A percentile compares a stretch with the other conserved stretches of the same genome.
Evolutionary conservation across 1,140 invertebrate genomes (phyloP).

Genomic region (Harlomillsia oculata): DNA sequence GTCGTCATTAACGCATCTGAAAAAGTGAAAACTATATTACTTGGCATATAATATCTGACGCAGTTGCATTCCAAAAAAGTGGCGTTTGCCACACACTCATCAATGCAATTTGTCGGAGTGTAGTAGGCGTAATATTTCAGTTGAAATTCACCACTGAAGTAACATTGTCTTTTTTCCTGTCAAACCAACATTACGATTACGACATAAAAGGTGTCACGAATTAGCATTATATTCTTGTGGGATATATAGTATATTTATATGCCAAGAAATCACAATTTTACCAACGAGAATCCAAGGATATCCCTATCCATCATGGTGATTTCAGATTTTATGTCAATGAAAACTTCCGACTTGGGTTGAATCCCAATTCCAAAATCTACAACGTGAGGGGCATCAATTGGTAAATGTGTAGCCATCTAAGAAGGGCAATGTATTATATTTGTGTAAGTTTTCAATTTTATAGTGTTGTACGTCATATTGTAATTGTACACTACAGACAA

Average conservation of each 20-base stretch:
- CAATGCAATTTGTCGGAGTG: conserved; percentile 29
- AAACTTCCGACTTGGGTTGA: conserved; percentile 26
- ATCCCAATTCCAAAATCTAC: conserved; percentile 29
- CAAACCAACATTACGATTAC: background rate
- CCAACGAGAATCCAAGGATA: conserved; percentile 25
- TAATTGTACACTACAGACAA: too few relatives aligned
- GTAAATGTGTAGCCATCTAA: conserved; percentile 23
- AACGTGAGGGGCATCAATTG: conserved; percentile 28
- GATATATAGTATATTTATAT: too few relatives aligned
- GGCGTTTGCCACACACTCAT: conserved; percentile 28
- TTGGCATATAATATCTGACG: conserved; percentile 33
- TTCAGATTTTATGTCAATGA: conserved; percentile 23
- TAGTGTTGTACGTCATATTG: too few relatives aligned
- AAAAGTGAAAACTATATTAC: conserved; percentile 12
- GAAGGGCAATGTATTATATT: background rate
- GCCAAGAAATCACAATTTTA: conserved; percentile 7
- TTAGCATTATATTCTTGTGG: too few relatives aligned
- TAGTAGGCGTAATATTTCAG: conserved; percentile 29
- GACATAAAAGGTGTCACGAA: too few relatives aligned
- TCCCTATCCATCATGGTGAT: conserved; percentile 26
- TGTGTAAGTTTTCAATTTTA: too few relatives aligned
- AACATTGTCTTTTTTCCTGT: conserved; percentile 29
- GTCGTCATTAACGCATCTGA: too few relatives aligned
- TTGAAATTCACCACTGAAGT: conserved; percentile 23
- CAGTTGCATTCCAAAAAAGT: conserved; percentile 18